Percentiles rank a stretch among this genome's conserved stretches.
Evolutionary conservation across 37 sponge, comb jelly and placozoan species (phyloP).

Genomic region (Beroe forskalii): DNA sequence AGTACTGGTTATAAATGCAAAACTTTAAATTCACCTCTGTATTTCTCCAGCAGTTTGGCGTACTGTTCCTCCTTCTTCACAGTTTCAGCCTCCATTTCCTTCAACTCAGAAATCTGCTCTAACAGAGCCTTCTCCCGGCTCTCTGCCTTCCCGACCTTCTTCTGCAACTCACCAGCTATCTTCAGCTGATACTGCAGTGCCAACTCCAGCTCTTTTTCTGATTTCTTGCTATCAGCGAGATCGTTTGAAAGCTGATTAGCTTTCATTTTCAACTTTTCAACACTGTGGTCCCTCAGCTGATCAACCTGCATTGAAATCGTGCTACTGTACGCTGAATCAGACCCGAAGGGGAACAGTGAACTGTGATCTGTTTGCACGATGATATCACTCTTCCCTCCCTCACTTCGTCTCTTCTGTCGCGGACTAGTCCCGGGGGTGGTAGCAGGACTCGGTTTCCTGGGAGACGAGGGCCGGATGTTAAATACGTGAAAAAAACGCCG

Average conservation of each 20-base stretch:
- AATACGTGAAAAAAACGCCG: too few relatives aligned
- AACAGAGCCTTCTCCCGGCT: slow-evolving; percentile 30
- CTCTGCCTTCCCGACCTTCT: slow-evolving; percentile 28
- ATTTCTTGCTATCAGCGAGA: slow-evolving; percentile 32
- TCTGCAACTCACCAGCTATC: slow-evolving; percentile 39
- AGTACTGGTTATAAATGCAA: too few relatives aligned
- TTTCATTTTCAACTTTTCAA: slow-evolving; percentile 46
- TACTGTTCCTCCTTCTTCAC: slow-evolving; percentile 22
- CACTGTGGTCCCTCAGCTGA: not conserved
- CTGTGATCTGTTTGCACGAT: not conserved
- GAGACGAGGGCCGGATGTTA: not conserved
- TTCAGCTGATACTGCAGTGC: slow-evolving; percentile 62
- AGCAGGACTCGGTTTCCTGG: not conserved
- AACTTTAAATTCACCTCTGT: slow-evolving; percentile 12
- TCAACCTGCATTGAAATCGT: slow-evolving; percentile 41
- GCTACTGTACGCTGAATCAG: slow-evolving; percentile 57
- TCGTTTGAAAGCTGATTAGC: slow-evolving; percentile 24
- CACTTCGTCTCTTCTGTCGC: not conserved
- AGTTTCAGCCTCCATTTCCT: not conserved
- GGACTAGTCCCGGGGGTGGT: not conserved
- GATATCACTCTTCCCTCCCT: not conserved
- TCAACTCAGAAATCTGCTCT: not conserved
- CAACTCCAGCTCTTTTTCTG: slow-evolving; percentile 60
- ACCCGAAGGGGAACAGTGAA: not conserved
- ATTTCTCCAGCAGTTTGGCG: not conserved